Conservation (phyloP, 2,797 vertebrate genomes). For the Propithecus deckenii region DNA sequence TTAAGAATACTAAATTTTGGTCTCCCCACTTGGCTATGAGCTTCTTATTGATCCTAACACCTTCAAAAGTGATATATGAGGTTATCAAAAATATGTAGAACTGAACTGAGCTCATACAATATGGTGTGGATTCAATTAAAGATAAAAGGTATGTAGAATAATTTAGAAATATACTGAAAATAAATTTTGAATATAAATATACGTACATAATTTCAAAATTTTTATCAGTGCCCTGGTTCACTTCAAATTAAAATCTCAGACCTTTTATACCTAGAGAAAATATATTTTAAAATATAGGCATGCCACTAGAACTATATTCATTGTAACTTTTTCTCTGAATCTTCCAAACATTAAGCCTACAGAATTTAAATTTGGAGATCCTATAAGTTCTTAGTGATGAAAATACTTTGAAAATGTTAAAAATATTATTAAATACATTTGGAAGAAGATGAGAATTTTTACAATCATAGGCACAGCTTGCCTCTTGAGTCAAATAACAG, state of each 20-base stretch:
- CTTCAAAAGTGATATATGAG: not conserved
- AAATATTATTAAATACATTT: not conserved
- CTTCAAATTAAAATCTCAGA: not conserved
- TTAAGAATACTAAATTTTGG: not conserved
- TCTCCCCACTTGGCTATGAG: not conserved
- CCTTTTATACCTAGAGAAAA: not conserved
- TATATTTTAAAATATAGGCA: not conserved
- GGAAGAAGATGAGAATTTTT: not conserved
- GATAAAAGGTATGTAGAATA: not conserved
- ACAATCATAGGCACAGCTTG: not conserved
- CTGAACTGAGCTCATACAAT: not conserved
- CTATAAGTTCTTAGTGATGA: not conserved
- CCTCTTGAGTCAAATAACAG: not conserved
- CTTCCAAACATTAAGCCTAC: not conserved
- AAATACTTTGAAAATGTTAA: not conserved
- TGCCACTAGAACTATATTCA: not conserved
- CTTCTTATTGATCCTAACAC: not conserved
- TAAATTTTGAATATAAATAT: not conserved
- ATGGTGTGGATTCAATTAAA: not conserved
- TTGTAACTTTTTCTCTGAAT: not conserved
- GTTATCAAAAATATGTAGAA: not conserved
- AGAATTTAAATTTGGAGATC: not conserved
- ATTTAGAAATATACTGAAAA: not conserved
- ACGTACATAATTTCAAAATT: not conserved
- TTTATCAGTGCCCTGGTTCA: not conserved